phyloP scores from a whole-genome alignment of 2,888 invertebrate species.

The Lobophora halterata region DNA sequence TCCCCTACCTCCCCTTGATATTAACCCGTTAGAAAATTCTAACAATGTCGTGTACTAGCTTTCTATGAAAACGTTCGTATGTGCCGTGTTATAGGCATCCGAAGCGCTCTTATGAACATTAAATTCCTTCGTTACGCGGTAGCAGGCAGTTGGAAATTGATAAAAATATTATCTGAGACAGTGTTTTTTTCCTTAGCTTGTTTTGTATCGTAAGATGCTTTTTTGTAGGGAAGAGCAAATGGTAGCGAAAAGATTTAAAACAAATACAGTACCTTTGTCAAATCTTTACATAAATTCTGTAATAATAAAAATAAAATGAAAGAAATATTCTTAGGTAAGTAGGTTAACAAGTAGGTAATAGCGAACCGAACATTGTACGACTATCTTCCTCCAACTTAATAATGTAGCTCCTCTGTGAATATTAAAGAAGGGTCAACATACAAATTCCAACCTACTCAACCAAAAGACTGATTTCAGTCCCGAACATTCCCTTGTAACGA shows the following conservation, averaged over 20 bases:
- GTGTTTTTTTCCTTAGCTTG: constrained; percentile 5
- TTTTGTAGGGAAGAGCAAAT: too few species aligned
- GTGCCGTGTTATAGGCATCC: constrained; percentile 28
- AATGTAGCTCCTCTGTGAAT: constrained; percentile 32
- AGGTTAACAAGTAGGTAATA: not conserved
- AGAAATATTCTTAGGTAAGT: too few species aligned
- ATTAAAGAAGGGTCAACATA: constrained; percentile 38
- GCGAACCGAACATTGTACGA: not conserved
- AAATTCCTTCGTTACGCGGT: constrained; percentile 25
- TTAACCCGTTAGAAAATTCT: constrained; percentile 70
- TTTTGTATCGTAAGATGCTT: too few species aligned
- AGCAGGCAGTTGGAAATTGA: constrained; percentile 16
- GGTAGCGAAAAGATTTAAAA: too few species aligned
- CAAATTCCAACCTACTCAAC: constrained; percentile 42
- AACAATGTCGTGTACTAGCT: constrained; percentile 63
- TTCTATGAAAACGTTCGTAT: constrained; percentile 46
- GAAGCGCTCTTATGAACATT: constrained; percentile 29
- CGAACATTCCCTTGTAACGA: constrained; percentile 31
- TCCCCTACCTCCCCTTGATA: constrained; percentile 61
- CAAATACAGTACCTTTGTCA: too few species aligned
- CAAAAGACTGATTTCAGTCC: constrained; percentile 40
- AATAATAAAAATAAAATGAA: too few species aligned
- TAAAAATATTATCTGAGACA: constrained; percentile 11
- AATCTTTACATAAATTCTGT: too few species aligned
- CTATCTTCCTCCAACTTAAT: constrained; percentile 22